Conservation (phyloP, 2,113 vertebrate genomes). For the Phycodurus eques region DNA sequence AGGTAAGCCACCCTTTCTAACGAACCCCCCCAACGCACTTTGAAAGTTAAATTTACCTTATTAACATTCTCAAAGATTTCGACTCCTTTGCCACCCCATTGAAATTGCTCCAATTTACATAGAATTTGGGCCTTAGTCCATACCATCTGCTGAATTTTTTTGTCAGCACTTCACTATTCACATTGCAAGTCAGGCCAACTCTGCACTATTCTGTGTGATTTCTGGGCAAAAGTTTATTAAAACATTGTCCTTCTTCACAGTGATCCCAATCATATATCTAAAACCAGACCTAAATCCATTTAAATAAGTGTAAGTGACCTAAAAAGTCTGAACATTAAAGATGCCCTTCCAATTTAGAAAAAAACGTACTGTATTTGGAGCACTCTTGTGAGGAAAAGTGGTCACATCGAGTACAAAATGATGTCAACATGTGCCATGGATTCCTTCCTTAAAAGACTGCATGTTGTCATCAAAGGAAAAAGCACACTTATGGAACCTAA, state of each 20-base stretch:
- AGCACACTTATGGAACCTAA: too few species aligned
- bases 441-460: neutral
- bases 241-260: neutral
- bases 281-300: neutral
- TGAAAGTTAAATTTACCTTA: neutral
- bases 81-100: neutral
- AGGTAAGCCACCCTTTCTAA: constrained; percentile 73
- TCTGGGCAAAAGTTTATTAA: too few species aligned
- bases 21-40: neutral
- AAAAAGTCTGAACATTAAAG: neutral
- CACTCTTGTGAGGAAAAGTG: too few species aligned
- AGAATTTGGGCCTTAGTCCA: neutral
- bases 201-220: too few species aligned
- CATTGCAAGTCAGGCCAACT: neutral
- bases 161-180: neutral
- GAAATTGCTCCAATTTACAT: neutral
- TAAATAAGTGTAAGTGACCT: neutral
- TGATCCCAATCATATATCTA: neutral
- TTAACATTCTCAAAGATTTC: neutral
- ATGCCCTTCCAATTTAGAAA: neutral
- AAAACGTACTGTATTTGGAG: too few species aligned
- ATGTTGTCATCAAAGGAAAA: neutral
- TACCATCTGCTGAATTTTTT: neutral
- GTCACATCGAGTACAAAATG: neutral
- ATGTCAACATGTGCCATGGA: neutral